Evolutionary conservation across 2,797 vertebrate genomes (phyloP).

Genomic region (Dallia pectoralis): DNA sequence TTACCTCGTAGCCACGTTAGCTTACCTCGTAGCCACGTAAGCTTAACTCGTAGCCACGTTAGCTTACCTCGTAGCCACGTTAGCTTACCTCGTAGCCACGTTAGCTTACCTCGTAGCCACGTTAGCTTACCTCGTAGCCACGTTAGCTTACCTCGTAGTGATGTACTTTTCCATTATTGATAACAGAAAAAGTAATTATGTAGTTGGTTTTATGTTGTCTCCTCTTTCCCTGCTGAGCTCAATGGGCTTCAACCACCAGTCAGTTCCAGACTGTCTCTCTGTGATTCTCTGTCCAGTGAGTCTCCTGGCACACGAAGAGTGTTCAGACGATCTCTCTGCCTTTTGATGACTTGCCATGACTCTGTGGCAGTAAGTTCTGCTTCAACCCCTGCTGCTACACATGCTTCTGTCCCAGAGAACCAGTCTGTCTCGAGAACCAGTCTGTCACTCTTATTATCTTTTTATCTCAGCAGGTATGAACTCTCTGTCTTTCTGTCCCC

Average conservation of each 20-base stretch:
- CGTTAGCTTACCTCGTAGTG: background rate
- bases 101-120: background rate
- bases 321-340: constrained; percentile 56
- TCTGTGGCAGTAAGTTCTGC: background rate
- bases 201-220: background rate
- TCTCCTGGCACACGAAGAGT: constrained; percentile 50
- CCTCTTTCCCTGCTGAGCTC: constrained; percentile 27
- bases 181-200: background rate
- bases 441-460: background rate
- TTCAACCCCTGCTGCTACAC: background rate
- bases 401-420: no score
- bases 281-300: constrained; percentile 54
- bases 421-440: no score
- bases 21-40: background rate
- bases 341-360: constrained; percentile 33
- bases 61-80: background rate
- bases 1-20: background rate
- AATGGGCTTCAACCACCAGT: constrained; percentile 39
- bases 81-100: no score
- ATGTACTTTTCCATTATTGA: background rate
- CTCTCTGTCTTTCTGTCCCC: constrained; percentile 51
- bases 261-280: constrained; percentile 48
- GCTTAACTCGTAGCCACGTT: no score
- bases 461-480: background rate
- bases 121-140: background rate